Conservation (phyloP, 2,797 vertebrate species). For the Dendrocincla fuliginosa region DNA sequence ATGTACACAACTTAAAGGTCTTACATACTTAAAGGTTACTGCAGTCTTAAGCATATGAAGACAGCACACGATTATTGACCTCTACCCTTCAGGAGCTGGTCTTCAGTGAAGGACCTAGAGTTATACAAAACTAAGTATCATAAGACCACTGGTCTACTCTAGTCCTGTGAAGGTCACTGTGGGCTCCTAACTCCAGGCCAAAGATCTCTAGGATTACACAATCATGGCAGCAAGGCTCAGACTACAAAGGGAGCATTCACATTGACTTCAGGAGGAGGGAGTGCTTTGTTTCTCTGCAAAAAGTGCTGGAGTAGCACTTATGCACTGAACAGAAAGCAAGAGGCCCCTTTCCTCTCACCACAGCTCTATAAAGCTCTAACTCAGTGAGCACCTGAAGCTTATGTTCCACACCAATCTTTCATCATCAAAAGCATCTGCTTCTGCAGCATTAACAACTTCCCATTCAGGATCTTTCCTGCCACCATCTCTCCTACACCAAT, state of each 20-base stretch:
- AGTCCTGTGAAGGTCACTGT: not conserved
- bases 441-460: not conserved
- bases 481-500: not conserved
- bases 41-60: not conserved
- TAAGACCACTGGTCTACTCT: not conserved
- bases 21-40: not conserved
- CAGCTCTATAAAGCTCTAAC: not conserved
- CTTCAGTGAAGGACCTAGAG: not conserved
- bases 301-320: not conserved
- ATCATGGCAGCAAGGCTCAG: not conserved
- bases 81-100: not conserved
- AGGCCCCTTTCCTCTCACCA: not conserved
- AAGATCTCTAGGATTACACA: constrained; percentile 4
- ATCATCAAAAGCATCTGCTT: not conserved
- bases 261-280: not conserved
- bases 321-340: not conserved
- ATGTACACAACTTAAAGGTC: not conserved
- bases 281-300: not conserved
- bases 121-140: not conserved
- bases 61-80: not conserved
- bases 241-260: constrained; percentile 24
- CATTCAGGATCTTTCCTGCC: not conserved
- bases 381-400: not conserved
- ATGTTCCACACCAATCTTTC: not conserved
- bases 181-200: not conserved